Conservation (phyloP, 2,888 invertebrate species). For the Beris chalybata region DNA sequence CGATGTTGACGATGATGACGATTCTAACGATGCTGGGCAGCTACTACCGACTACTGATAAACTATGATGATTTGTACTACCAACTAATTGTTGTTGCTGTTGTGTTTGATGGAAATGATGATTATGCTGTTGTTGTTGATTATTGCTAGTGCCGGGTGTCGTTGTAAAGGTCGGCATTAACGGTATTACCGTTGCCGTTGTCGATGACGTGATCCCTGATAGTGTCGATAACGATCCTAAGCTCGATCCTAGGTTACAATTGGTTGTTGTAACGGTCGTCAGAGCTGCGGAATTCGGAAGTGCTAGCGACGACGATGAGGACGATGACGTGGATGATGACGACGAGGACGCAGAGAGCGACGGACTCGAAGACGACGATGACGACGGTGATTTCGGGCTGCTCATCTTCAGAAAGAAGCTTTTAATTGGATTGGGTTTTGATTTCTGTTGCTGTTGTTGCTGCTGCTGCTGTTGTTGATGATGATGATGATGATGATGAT, state of each 20-base stretch:
- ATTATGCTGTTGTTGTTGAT: conserved; percentile 34
- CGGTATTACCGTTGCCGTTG: conserved; percentile 56
- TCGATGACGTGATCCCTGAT: conserved; percentile 44
- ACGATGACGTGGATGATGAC: conserved; percentile 38
- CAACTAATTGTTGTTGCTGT: conserved; percentile 44
- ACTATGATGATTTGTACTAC: conserved; percentile 45
- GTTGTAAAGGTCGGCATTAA: conserved; percentile 55
- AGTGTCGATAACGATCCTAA: conserved; percentile 38
- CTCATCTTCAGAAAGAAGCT: conserved; percentile 56
- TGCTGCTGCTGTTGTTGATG: conserved; percentile 36
- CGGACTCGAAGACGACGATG: conserved; percentile 39
- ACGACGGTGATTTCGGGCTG: conserved; percentile 52
- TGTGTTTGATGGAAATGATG: conserved; percentile 40
- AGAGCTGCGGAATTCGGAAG: conserved; percentile 42
- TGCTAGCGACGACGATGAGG: conserved; percentile 37
- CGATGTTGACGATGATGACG: conserved; percentile 38
- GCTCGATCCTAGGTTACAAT: conserved; percentile 48
- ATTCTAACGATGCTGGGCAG: conserved; percentile 43
- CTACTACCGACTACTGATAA: conserved; percentile 41
- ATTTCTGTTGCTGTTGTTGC: conserved; percentile 46
- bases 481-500: conserved; percentile 34
- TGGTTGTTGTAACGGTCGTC: conserved; percentile 45
- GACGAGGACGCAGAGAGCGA: conserved; percentile 34
- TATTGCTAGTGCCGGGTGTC: conserved; percentile 34
- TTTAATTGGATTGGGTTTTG: conserved; percentile 55